A percentile compares a stretch with the other conserved stretches of the same genome.
Evolutionary conservation across 2,113 vertebrate genomes (phyloP).

Genomic region (Lanius collurio): DNA sequence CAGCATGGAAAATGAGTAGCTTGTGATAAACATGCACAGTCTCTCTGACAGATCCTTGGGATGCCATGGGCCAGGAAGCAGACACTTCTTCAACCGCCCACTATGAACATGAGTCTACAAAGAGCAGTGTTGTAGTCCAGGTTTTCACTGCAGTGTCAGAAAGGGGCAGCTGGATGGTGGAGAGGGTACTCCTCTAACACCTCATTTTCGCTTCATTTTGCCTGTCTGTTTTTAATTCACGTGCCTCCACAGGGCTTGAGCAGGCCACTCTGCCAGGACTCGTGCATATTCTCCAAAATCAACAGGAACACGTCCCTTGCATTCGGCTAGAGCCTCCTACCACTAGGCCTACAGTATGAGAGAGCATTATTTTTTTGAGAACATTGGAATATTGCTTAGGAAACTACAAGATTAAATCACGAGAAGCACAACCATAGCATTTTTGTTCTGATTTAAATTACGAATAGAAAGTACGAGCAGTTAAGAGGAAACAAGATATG

Average conservation of each 20-base stretch:
- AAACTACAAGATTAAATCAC: constrained; percentile 37
- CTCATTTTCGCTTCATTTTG: neutral
- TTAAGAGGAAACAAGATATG: constrained; percentile 68
- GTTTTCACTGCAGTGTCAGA: neutral
- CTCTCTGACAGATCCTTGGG: neutral
- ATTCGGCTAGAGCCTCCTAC: neutral
- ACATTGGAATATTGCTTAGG: constrained; percentile 33
- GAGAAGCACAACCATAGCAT: constrained; percentile 40
- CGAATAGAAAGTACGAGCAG: constrained; percentile 58
- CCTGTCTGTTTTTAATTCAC: neutral
- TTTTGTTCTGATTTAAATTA: constrained; percentile 65
- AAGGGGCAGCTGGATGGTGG: neutral
- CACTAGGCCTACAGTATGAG: neutral
- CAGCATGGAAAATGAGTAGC: neutral
- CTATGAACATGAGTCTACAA: neutral
- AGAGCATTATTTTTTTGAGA: neutral
- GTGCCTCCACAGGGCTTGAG: neutral
- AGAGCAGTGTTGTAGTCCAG: no score
- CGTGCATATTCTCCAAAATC: neutral
- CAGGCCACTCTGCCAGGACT: neutral
- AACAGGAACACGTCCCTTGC: rapidly evolving
- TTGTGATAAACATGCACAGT: neutral
- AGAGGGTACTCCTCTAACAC: neutral
- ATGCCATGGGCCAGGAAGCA: neutral
- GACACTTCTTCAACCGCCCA: neutral